A percentile compares a stretch with the other conserved stretches of the same genome.
These are phyloP conservation scores for Dasysyrphus tricinctus DNA, from an alignment of 2,888 invertebrate species.

Conservation along the genomic window DNA sequence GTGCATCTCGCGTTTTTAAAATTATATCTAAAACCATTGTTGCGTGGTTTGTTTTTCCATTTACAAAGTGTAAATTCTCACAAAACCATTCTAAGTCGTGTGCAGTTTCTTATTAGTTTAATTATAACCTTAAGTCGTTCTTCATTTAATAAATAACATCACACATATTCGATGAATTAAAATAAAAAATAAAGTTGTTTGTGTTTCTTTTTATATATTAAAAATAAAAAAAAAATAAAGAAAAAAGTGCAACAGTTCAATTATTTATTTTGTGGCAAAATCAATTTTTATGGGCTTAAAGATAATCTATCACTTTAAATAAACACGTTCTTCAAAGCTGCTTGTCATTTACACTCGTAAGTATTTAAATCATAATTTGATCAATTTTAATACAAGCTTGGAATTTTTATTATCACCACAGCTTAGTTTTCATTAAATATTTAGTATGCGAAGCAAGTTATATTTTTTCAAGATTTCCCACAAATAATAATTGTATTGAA, in stretches of 20 bases:
- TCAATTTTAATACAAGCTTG: background rate
- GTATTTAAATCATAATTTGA: background rate
- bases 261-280: background rate
- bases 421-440: background rate
- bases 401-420: background rate
- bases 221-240: background rate
- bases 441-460: background rate
- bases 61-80: slow-evolving; percentile 20
- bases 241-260: background rate
- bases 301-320: background rate
- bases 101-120: slow-evolving; percentile 9
- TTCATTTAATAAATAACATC: background rate
- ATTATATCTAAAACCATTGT: background rate
- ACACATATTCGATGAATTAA: background rate
- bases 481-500: background rate
- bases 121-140: slow-evolving; percentile 4
- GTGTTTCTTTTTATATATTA: background rate
- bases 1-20: slow-evolving; percentile 2
- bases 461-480: background rate
- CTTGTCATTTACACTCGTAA: background rate
- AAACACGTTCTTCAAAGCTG: background rate
- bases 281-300: background rate
- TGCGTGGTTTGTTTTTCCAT: slow-evolving; percentile 10
- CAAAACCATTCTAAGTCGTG: slow-evolving; percentile 17
- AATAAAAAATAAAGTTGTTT: background rate